These are phyloP conservation scores for Lasioglossum zephyrum DNA, from an alignment of 2,888 invertebrate genomes.

Conservation along the genomic window DNA sequence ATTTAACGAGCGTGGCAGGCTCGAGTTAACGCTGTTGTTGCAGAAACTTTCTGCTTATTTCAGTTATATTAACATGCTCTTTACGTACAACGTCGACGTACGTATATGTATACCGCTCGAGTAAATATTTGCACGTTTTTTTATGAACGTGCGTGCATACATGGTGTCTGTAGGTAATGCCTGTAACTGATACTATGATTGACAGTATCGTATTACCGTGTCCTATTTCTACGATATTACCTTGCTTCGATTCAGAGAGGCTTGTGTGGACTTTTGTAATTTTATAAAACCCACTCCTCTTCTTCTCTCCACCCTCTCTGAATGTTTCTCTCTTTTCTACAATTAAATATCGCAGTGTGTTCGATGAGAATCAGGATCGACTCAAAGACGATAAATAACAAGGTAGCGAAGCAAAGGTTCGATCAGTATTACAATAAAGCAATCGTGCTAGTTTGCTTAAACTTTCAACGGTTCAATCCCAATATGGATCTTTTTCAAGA, in stretches of 20 bases:
- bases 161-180: not conserved
- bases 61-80: not conserved
- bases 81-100: not conserved
- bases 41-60: not conserved
- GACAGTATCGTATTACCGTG: not conserved
- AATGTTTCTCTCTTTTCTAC: not conserved
- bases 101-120: not conserved
- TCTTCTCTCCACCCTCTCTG: too few relatives aligned
- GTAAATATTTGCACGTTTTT: not conserved
- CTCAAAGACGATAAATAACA: not conserved
- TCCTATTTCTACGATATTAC: not conserved
- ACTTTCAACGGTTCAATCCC: too few relatives aligned
- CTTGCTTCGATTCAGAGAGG: not conserved
- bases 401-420: not conserved
- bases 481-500: too few relatives aligned
- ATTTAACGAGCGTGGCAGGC: not conserved
- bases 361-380: not conserved
- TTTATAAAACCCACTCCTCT: not conserved
- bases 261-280: not conserved
- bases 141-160: not conserved
- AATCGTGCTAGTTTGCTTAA: too few relatives aligned
- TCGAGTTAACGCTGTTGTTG: not conserved
- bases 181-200: conserved; percentile 3
- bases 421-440: too few relatives aligned
- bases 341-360: not conserved